Evolutionary conservation across 2,113 vertebrate species (phyloP), one percentile per base, ranked within the genome.

Genomic region (Chascanopsetta lugubris): DNA sequence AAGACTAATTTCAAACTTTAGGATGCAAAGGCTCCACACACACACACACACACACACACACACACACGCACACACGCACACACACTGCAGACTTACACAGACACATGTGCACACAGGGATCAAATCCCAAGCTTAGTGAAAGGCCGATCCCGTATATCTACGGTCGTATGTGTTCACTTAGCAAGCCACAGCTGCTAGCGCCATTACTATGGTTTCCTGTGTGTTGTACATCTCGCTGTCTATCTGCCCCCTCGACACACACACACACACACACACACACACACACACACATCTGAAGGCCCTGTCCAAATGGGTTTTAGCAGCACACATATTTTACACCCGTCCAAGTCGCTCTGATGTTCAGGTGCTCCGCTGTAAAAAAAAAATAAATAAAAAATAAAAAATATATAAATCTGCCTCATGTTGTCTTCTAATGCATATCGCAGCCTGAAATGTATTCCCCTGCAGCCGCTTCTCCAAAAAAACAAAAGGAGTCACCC

Each of bases 141-240:
- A 79, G 70, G 77, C 75, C 15, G 78, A 81, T 79, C 71, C 73
- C 69, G 63, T 69, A 71, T 77, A 89, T 81, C 85, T 83, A 55
- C 80, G 83, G 79, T 80, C 84, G 80, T 86, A 84, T 91, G 87
- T 84, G 80, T 91, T 90, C 89, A 87, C 89, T 90, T 92, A 88
- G 75, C 77, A 70, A 88, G 59, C 59, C 82, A 73, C 91, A 91
- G 90, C 90, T 93, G 92, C 88, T 91, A 87, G 82, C 84, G 57
- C 84, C 83, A 89, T 89, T 88, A 89, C 74, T 79, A 75, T 73
- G 79, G 83, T 87, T 89, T 88, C 82, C 82, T 88, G 80, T 80
- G 78, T 82, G 77, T 64, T n/a, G 66, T 55, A 69, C 56, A 76
- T 80, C 54, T 77, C 32, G 77, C 64, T 81, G 70, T 77, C 81